Conservation (phyloP, 2,797 vertebrate species). For the Lutra lutra region DNA sequence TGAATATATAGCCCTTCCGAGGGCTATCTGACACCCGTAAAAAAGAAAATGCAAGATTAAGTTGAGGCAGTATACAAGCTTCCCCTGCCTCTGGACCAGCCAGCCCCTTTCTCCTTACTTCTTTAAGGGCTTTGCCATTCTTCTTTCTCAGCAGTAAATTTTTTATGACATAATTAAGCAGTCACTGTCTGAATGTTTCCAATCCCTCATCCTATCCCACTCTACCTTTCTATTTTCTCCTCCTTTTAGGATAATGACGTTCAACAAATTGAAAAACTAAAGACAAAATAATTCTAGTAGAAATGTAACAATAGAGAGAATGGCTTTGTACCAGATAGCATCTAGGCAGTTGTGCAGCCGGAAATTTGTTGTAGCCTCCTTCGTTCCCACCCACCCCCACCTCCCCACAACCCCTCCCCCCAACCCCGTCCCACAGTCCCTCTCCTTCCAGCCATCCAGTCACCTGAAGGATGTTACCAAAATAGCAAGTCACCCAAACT, state of each 20-base stretch:
- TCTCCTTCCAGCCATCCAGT: not conserved
- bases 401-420: too few species aligned
- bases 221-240: not conserved
- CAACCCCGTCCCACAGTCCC: not conserved
- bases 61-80: not conserved
- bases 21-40: not conserved
- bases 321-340: not conserved
- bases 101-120: not conserved
- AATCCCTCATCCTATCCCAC: not conserved
- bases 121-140: not conserved
- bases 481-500: not conserved
- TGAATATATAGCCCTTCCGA: not conserved
- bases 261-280: slow-evolving; percentile 17
- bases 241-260: not conserved
- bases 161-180: slow-evolving; percentile 50
- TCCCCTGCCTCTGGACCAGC: not conserved
- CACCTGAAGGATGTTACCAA: not conserved
- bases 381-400: not conserved
- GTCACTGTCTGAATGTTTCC: not conserved
- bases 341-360: accelerated
- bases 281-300: slow-evolving; percentile 1
- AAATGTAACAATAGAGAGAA: not conserved
- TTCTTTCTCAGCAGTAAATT: slow-evolving; percentile 43
- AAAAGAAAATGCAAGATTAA: not conserved
- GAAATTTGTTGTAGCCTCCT: not conserved